A percentile compares a stretch with the other conserved stretches of the same genome.
phyloP scores from a whole-genome alignment of 2,888 invertebrate genomes.

The Nasonovia ribisnigri region DNA sequence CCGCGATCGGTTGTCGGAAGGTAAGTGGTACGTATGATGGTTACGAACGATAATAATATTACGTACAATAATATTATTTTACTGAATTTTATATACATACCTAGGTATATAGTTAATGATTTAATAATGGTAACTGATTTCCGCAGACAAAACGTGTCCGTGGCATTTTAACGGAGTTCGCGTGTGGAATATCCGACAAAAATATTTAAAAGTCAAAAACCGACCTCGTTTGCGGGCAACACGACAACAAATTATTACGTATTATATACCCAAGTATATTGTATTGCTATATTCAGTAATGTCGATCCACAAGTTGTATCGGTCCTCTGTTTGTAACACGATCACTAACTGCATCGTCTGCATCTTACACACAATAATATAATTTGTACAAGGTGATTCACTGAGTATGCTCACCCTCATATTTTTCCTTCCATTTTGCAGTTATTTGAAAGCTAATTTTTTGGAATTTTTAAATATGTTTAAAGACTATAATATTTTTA shows the following conservation, averaged over 20 bases:
- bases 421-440: too few species aligned
- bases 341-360: too few species aligned
- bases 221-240: background rate
- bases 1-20: background rate
- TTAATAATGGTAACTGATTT: background rate
- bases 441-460: too few species aligned
- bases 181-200: background rate
- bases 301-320: background rate
- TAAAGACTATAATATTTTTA: too few species aligned
- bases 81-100: too few species aligned
- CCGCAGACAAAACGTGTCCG: background rate
- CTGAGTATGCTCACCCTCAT: too few species aligned
- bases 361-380: too few species aligned
- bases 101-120: background rate
- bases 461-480: too few species aligned
- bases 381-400: too few species aligned
- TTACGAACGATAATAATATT: background rate
- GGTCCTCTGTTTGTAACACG: background rate
- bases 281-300: background rate
- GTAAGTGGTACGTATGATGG: background rate
- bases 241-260: background rate
- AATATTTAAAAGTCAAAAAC: constrained; percentile 3
- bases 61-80: background rate
- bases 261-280: background rate
- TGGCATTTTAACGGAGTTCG: background rate